These are phyloP conservation scores for Anoncus sp. DNA, from an alignment of 2,888 invertebrate genomes.

Conservation along the genomic window DNA sequence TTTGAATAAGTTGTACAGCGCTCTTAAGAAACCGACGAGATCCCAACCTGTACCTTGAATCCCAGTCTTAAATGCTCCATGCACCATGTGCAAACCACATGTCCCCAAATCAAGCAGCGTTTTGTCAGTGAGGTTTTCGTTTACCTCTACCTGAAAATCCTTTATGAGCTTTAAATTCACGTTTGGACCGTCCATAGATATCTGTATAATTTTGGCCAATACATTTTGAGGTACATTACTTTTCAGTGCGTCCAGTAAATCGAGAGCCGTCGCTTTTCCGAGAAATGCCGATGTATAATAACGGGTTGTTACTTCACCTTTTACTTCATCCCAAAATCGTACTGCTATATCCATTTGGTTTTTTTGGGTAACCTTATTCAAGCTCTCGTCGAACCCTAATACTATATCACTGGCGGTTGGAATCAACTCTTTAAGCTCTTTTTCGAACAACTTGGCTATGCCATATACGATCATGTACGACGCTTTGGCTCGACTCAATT, in stretches of 20 bases:
- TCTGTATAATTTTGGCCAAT: conserved; percentile 7
- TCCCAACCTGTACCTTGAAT: conserved; percentile 6
- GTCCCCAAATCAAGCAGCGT: conserved; percentile 36
- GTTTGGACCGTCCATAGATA: conserved; percentile 45
- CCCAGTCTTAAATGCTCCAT: conserved; percentile 18
- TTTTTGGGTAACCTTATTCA: background rate
- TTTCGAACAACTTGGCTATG: background rate
- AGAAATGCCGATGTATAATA: conserved; percentile 23
- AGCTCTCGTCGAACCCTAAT: background rate
- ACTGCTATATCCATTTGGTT: background rate
- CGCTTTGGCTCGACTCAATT: background rate
- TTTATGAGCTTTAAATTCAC: conserved; percentile 27
- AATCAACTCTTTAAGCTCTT: background rate
- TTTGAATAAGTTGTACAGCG: conserved; percentile 47
- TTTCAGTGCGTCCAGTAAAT: conserved; percentile 20
- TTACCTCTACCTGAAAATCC: conserved; percentile 32
- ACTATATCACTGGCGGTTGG: background rate
- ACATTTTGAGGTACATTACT: conserved; percentile 8
- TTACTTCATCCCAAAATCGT: conserved; percentile 14
- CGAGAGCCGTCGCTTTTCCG: conserved; percentile 5
- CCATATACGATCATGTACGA: conserved; percentile 1
- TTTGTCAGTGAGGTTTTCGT: conserved; percentile 7
- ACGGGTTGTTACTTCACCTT: conserved; percentile 16
- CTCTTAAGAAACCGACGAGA: conserved; percentile 38
- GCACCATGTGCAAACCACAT: conserved; percentile 11